Evolutionary conservation across 2,888 invertebrate species (phyloP).

Genomic region (Arenicola marina): DNA sequence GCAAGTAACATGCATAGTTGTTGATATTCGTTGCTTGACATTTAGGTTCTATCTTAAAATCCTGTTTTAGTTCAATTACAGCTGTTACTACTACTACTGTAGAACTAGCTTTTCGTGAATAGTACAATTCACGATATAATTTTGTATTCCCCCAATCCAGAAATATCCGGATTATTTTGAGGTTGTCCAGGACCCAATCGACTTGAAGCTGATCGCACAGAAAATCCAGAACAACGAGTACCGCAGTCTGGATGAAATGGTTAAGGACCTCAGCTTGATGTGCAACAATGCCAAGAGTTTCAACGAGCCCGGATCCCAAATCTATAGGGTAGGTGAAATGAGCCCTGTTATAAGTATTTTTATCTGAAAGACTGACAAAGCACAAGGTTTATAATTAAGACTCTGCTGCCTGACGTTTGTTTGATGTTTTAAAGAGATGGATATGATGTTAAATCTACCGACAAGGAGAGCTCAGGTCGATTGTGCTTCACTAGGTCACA

Average conservation of each 20-base stretch:
- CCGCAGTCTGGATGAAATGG: constrained; percentile 77
- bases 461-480: too few species aligned
- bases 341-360: too few species aligned
- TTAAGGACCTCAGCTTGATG: constrained; percentile 87
- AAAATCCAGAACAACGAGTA: constrained; percentile 87
- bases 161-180: constrained; percentile 95
- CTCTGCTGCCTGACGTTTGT: too few species aligned
- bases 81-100: not conserved
- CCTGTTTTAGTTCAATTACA: not conserved
- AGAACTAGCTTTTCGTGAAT: too few species aligned
- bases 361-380: too few species aligned
- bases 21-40: not conserved
- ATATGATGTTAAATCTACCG: too few species aligned
- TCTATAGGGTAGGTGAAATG: constrained; percentile 73
- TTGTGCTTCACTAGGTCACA: too few species aligned
- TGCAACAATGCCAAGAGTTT: constrained; percentile 93
- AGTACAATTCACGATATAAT: too few species aligned
- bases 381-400: too few species aligned
- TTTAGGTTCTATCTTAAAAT: not conserved
- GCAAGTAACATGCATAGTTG: too few species aligned
- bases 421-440: too few species aligned
- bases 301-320: constrained; percentile 94
- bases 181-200: constrained; percentile 91
- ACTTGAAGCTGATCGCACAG: constrained; percentile 88
- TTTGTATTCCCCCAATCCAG: constrained; percentile 58